Evolutionary conservation across 2,888 invertebrate species (phyloP).

Genomic region (Diplazon laetatorius): DNA sequence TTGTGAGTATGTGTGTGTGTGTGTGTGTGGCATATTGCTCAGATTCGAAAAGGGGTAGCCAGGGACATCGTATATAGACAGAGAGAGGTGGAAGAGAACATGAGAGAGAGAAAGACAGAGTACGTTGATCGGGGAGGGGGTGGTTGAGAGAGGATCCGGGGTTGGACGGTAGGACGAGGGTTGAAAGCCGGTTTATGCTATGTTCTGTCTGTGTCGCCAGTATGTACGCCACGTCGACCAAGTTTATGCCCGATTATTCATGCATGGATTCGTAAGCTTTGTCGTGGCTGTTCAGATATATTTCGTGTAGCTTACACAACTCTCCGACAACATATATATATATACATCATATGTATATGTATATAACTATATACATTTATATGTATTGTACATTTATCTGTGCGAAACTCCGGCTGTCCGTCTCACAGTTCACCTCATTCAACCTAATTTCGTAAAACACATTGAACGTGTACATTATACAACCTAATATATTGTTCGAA

Average conservation of each 20-base stretch:
- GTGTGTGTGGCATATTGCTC: constrained; percentile 42
- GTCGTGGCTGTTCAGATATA: constrained; percentile 55
- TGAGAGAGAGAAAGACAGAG: too few relatives aligned
- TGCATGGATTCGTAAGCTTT: constrained; percentile 62
- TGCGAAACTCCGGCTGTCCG: too few relatives aligned
- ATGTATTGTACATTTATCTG: too few relatives aligned
- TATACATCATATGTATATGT: background rate
- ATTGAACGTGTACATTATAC: too few relatives aligned
- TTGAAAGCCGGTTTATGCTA: constrained; percentile 56
- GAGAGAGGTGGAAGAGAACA: constrained; percentile 23
- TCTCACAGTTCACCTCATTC: too few relatives aligned
- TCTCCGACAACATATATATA: constrained; percentile 6
- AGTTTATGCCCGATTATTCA: constrained; percentile 63
- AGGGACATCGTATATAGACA: constrained; percentile 1
- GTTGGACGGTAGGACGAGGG: constrained; percentile 34
- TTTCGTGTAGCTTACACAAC: constrained; percentile 47
- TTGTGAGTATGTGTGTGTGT: background rate
- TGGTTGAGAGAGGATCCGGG: background rate
- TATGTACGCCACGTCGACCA: constrained; percentile 47
- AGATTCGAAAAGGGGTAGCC: constrained; percentile 30
- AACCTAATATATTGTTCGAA: too few relatives aligned
- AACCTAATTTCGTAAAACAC: too few relatives aligned
- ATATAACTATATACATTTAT: too few relatives aligned
- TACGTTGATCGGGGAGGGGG: too few relatives aligned
- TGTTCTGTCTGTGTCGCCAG: constrained; percentile 51